Percentiles rank a stretch among this genome's conserved stretches.
phyloP scores from a whole-genome alignment of 1,140 invertebrate species.

The Plectus sambesii region DNA sequence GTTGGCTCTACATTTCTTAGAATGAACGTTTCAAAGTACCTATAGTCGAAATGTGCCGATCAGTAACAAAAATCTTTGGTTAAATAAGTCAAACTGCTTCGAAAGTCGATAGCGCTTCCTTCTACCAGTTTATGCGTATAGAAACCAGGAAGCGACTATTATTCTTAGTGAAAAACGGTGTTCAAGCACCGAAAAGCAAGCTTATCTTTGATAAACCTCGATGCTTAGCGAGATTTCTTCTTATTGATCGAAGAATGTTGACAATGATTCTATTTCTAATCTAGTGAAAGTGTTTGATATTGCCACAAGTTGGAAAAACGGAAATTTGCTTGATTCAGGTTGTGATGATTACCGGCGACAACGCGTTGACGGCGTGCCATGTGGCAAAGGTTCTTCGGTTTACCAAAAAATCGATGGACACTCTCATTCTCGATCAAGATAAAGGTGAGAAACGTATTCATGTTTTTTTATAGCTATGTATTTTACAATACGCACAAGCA shows the following conservation, averaged over 20 bases:
- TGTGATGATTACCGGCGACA: constrained; percentile 98
- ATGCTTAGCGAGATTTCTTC: no score
- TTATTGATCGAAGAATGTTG: no score
- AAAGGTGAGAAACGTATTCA: neutral
- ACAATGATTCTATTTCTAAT: neutral
- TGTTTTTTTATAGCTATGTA: neutral
- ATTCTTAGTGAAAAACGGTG: no score
- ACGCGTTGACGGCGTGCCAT: constrained; percentile 94
- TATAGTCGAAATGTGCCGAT: no score
- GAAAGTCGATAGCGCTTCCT: no score
- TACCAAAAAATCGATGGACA: constrained; percentile 58
- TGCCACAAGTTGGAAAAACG: neutral
- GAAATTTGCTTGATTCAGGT: constrained; percentile 51
- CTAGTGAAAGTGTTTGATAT: neutral
- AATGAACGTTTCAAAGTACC: neutral
- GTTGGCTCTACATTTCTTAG: constrained; percentile 7
- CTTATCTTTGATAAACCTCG: neutral
- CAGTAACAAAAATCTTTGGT: no score
- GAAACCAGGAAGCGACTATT: no score
- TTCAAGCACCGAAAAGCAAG: no score
- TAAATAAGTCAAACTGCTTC: no score
- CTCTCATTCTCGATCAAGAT: constrained; percentile 55
- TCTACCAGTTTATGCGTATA: no score
- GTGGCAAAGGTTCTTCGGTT: constrained; percentile 88
- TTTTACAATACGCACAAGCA: constrained; percentile 1